Evolutionary conservation across 2,113 vertebrate genomes (phyloP).

Genomic region (Sigmodon hispidus): DNA sequence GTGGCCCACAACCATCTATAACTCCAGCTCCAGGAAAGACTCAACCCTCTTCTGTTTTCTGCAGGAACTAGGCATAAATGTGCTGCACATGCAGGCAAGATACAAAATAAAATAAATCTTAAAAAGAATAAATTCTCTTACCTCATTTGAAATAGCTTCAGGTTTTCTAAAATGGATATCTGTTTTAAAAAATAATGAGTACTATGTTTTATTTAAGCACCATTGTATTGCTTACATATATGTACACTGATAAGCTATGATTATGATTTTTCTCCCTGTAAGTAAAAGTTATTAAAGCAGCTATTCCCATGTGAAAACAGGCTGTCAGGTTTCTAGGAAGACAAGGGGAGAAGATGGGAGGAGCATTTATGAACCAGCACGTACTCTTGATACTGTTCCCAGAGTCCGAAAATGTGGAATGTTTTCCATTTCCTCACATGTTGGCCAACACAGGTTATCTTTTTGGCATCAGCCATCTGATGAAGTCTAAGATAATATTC

Average conservation of each 20-base stretch:
- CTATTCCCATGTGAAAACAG: conserved; percentile 50
- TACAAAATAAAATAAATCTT: background rate
- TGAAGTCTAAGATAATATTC: background rate
- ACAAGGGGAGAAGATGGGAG: background rate
- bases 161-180: background rate
- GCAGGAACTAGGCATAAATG: background rate
- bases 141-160: conserved; percentile 53
- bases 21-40: background rate
- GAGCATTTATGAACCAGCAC: background rate
- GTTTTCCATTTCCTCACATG: background rate
- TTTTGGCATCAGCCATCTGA: background rate
- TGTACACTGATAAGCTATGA: background rate
- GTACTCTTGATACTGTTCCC: background rate
- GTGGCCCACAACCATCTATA: background rate
- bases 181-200: conserved; percentile 57
- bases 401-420: background rate
- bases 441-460: background rate
- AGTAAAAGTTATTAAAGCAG: conserved; percentile 48
- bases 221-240: conserved; percentile 23
- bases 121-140: conserved; percentile 49
- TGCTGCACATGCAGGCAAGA: background rate
- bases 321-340: background rate
- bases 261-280: conserved; percentile 20
- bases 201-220: conserved; percentile 40
- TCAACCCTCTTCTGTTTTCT: background rate